Evolutionary conservation across 2,113 vertebrate genomes (phyloP).

Genomic region (Acinonyx jubatus): DNA sequence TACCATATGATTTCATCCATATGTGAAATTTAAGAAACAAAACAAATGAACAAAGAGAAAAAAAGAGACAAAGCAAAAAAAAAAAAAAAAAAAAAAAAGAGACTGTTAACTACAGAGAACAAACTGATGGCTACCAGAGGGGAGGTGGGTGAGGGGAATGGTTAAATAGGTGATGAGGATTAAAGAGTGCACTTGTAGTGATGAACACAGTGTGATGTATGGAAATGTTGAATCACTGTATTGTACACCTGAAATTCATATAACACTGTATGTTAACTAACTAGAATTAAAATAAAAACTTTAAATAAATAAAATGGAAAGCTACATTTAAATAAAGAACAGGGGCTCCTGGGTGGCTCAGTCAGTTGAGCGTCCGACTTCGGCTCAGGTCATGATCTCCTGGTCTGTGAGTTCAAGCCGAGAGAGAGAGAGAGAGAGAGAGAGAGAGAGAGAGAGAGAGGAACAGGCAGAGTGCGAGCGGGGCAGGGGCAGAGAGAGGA

Average conservation of each 20-base stretch:
- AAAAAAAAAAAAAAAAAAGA: neutral
- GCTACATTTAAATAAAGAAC: neutral
- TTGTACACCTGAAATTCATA: neutral
- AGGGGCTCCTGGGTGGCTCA: too few relatives aligned
- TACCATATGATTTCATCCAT: neutral
- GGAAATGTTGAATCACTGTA: neutral
- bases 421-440: too few relatives aligned
- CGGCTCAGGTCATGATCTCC: too few relatives aligned
- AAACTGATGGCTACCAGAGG: neutral
- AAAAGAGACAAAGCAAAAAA: neutral
- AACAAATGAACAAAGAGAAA: neutral
- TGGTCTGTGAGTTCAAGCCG: too few relatives aligned
- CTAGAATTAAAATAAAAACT: neutral
- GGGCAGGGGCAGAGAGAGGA: too few relatives aligned
- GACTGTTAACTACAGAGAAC: neutral
- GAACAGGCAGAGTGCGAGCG: too few relatives aligned
- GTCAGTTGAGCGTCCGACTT: too few relatives aligned
- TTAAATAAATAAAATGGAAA: neutral
- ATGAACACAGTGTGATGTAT: neutral
- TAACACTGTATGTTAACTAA: neutral
- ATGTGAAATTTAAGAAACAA: neutral
- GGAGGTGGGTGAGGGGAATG: neutral
- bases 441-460: too few relatives aligned
- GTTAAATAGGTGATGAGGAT: neutral
- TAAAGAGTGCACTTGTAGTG: neutral